Evolutionary conservation across 2,797 vertebrate species (phyloP), one percentile per base, ranked within the genome.

Genomic region (Amblyraja radiata): DNA sequence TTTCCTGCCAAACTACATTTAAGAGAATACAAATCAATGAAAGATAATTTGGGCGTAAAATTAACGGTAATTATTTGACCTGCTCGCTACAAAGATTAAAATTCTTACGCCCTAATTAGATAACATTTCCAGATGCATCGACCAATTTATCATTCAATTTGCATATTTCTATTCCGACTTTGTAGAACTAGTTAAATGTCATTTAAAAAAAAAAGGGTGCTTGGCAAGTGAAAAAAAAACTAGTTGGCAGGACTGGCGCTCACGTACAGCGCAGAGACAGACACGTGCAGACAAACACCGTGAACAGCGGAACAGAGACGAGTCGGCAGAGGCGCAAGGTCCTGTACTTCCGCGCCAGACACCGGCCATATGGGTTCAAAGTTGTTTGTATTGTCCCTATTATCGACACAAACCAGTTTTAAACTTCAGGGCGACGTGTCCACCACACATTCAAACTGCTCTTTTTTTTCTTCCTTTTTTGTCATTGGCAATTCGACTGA

Each of bases 41-140:
- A 97, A 95, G 97, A 97, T 97, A 99, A 98, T 98, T 97, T 98
- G 97, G 98, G 98, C 97, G 96, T 99, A 99, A 99, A 99, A 99
- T 99, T 99, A 99, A 98, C 98, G 98, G 98, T 98, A 99, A 99
- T 99, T 99, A 99, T 99, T 98, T 98, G 98, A 99, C 98, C 98
- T 97, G 96, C 97, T 97, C 97, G 98, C 97, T 98, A 97, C 97
- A 98, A 98, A 98, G 98, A 98, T 98, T 98, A 98, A 97, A 98
- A 99, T 99, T 98, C 98, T 98, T 97, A 98, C 94, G 95, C 96
- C 98, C 97, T 98, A 99, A 99, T 99, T 98, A 98, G 98, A 98
- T 97, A 97, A 98, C 96, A 96, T 98, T 97, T 98, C 97, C 97
- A 97, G 97, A 97, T 98, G 98, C 97, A 98, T 98, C 98, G 98